These are phyloP conservation scores for Steinernema khuongi DNA, from an alignment of 1,140 invertebrate genomes.

Conservation along the genomic window DNA sequence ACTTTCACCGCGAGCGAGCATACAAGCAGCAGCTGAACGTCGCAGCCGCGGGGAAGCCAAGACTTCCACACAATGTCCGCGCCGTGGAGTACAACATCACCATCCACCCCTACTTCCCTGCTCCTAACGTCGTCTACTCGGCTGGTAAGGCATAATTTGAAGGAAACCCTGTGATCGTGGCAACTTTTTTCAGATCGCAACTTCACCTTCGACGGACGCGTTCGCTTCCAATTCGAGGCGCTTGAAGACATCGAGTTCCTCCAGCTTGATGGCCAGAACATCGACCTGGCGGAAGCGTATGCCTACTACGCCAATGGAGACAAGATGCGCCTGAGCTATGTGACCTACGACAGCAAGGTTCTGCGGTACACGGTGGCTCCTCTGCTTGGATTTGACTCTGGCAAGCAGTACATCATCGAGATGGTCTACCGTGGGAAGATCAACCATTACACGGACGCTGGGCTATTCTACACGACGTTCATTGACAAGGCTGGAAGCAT, in stretches of 20 bases:
- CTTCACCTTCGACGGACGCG: constrained; percentile 15
- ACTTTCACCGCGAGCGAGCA: not conserved
- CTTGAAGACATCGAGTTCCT: not conserved
- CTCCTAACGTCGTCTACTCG: not conserved
- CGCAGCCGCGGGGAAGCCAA: not conserved
- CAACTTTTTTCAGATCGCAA: not conserved
- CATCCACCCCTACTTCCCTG: constrained; percentile 14
- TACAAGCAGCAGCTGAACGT: not conserved
- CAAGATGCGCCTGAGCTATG: not conserved
- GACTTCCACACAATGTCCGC: not conserved
- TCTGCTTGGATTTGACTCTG: not conserved
- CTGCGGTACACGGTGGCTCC: not conserved
- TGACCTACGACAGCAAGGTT: not conserved
- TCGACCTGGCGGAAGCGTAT: not conserved
- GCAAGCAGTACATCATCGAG: constrained; percentile 12
- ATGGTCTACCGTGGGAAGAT: constrained; percentile 26
- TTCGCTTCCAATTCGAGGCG: not conserved
- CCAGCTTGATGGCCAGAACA: constrained; percentile 14
- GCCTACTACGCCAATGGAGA: not conserved
- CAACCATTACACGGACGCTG: constrained; percentile 25
- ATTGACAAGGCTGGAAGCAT: constrained; percentile 22
- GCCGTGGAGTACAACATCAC: constrained; percentile 2
- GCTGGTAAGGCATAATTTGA: not conserved
- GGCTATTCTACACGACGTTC: constrained; percentile 29
- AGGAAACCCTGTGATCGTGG: not conserved